These are phyloP conservation scores for Hedya salicella DNA, from an alignment of 2,888 invertebrate species.

Conservation along the genomic window DNA sequence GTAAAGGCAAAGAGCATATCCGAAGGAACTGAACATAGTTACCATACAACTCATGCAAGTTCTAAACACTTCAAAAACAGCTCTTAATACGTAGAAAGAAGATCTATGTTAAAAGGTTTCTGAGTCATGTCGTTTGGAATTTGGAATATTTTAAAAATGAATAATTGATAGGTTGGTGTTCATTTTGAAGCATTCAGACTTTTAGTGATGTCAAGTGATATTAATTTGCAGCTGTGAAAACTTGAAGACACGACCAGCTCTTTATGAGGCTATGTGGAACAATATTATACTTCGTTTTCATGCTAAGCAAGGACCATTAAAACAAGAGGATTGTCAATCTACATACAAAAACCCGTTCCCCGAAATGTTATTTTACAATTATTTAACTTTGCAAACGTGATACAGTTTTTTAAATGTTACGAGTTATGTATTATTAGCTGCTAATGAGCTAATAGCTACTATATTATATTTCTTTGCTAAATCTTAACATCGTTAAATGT, in stretches of 20 bases:
- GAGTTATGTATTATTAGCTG: too few relatives aligned
- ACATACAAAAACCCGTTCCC: too few relatives aligned
- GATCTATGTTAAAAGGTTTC: slow-evolving; percentile 9
- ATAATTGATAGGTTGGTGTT: slow-evolving; percentile 60
- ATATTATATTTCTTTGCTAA: too few relatives aligned
- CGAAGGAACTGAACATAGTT: slow-evolving; percentile 64
- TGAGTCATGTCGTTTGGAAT: slow-evolving; percentile 47
- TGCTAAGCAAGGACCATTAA: too few relatives aligned
- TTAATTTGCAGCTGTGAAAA: slow-evolving; percentile 31
- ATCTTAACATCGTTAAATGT: too few relatives aligned
- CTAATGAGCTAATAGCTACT: too few relatives aligned
- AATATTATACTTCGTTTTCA: too few relatives aligned
- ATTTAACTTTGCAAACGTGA: too few relatives aligned
- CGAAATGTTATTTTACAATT: too few relatives aligned
- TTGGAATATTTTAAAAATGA: slow-evolving; percentile 47
- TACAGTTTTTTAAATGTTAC: too few relatives aligned
- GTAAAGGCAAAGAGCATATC: slow-evolving; percentile 50
- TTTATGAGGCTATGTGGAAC: not conserved
- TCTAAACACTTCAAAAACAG: slow-evolving; percentile 23
- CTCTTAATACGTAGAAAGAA: not conserved
- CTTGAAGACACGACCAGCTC: slow-evolving; percentile 6
- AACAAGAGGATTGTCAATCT: too few relatives aligned
- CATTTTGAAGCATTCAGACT: slow-evolving; percentile 49
- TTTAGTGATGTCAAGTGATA: slow-evolving; percentile 23
- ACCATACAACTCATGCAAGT: slow-evolving; percentile 44